Percentiles rank a stretch among this genome's conserved stretches.
These are phyloP conservation scores for Anolis sagrei DNA, from an alignment of 2,113 vertebrate genomes.

Conservation along the genomic window DNA sequence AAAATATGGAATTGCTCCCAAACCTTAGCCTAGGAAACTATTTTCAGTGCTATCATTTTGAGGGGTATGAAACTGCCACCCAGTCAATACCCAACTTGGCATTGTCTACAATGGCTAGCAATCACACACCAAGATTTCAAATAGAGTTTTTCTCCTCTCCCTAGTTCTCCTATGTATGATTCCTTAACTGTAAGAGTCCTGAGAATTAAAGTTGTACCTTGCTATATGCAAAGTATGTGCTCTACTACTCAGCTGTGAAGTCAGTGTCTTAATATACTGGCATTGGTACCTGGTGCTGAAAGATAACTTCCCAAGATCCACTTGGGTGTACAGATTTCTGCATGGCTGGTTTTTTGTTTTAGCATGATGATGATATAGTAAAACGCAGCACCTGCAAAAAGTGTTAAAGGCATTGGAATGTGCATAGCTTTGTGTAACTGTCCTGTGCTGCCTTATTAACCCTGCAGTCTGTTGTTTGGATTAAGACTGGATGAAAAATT, in stretches of 20 bases:
- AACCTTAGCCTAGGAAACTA: background rate
- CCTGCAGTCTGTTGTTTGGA: background rate
- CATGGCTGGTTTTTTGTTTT: background rate
- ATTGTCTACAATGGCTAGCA: background rate
- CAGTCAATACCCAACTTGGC: background rate
- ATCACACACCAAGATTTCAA: background rate
- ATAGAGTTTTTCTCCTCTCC: background rate
- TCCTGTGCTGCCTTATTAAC: background rate
- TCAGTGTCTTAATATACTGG: constrained; percentile 5
- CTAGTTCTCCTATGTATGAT: background rate
- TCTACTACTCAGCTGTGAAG: background rate
- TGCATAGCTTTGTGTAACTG: background rate
- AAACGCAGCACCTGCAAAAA: background rate
- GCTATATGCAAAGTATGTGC: background rate
- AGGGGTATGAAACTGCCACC: background rate
- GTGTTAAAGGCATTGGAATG: background rate
- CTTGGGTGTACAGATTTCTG: background rate
- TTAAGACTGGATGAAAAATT: background rate
- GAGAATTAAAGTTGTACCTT: background rate
- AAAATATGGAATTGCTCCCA: background rate
- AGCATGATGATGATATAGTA: background rate
- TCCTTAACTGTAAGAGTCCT: background rate
- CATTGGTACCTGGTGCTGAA: background rate
- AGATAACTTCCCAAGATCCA: background rate
- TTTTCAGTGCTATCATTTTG: background rate